Base-by-base conservation (phyloP, 2,113 vertebrate genomes). In the Podocnemis expansa region DNA sequence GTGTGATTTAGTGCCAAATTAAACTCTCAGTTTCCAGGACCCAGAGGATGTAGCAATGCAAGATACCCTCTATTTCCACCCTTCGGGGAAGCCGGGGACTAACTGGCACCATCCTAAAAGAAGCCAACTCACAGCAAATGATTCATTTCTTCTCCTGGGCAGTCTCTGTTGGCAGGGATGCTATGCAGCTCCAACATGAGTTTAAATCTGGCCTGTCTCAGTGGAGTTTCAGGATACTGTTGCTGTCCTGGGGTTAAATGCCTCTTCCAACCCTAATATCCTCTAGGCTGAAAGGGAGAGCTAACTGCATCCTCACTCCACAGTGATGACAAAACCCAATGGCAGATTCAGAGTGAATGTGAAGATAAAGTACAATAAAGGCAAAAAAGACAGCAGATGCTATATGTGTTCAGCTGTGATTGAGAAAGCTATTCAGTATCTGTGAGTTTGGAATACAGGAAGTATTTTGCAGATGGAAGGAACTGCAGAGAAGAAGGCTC, bases 401-500 rank as follows among this genome's bases (percentile, higher is more conserved):
- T 14, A 25, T 19, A 34, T 49, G 76, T 56, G 80, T 91, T 24
- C 0, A 58, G 60, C 41, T 56, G 1, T 17, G 8, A 10, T 47
- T 87, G 31, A 47, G 82, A 81, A 83, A 80, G 2, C 1, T 31
- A n/a, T 91, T 3, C 45, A 8, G 0, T 5, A 75, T 4, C 51
- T 27, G 29, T 6, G 24, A 76, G 27, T 34, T 43, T 82, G 19
- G 81, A 43, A 55, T 21, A 60, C 17, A 21, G 0, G 31, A 73
- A 80, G n/a, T 9, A 1, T 8, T 29, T 2, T 56, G 25, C 85
- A 91, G 78, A 38, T 38, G 56, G 41, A 8, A 78, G 80, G 38
- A 89, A 88, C 45, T 41, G 76, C 52, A 56, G 78, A 95, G 34
- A 19, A 91, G 52, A 41, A 89, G 5, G 10, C 87, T 87, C 34